Conservation (phyloP, 1,140 invertebrate genomes). For the Drosophila athabasca region DNA sequence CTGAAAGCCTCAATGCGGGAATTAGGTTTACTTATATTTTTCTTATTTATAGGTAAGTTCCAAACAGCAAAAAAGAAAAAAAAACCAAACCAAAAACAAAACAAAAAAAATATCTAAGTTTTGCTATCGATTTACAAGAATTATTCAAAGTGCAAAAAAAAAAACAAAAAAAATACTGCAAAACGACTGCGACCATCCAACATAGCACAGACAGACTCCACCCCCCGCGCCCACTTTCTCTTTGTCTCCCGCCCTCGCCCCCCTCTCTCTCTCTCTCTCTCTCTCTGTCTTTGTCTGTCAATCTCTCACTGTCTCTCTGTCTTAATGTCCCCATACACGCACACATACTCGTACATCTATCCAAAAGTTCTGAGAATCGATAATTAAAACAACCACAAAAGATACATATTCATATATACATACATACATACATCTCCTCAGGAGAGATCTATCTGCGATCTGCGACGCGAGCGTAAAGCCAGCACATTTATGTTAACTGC, state of each 20-base stretch:
- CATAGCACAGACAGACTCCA: conserved; percentile 43
- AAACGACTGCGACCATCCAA: conserved; percentile 54
- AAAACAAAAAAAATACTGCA: conserved; percentile 37
- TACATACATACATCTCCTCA: conserved; percentile 53
- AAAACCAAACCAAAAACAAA: conserved; percentile 19
- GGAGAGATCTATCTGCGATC: no score
- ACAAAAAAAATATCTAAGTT: conserved; percentile 10
- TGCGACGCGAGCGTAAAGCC: conserved; percentile 14
- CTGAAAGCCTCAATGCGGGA: conserved; percentile 99
- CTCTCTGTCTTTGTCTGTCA: conserved; percentile 12
- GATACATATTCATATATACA: conserved; percentile 63
- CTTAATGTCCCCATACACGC: conserved; percentile 20
- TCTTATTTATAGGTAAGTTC: conserved; percentile 98
- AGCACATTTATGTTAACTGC: conserved; percentile 67
- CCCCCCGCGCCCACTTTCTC: neutral
- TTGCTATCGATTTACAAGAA: conserved; percentile 35
- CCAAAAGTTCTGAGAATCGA: conserved; percentile 11
- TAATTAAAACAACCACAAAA: conserved; percentile 60
- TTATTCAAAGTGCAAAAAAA: conserved; percentile 25
- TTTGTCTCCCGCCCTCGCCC: neutral
- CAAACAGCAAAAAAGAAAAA: conserved; percentile 45
- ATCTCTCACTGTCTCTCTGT: conserved; percentile 28
- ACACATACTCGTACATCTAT: conserved; percentile 8
- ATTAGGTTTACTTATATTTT: conserved; percentile 99
- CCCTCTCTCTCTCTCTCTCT: no score